Percentiles rank a stretch among this genome's conserved stretches.
Evolutionary conservation across 2,888 invertebrate species (phyloP).

Genomic region (Leistus spinibarbis): DNA sequence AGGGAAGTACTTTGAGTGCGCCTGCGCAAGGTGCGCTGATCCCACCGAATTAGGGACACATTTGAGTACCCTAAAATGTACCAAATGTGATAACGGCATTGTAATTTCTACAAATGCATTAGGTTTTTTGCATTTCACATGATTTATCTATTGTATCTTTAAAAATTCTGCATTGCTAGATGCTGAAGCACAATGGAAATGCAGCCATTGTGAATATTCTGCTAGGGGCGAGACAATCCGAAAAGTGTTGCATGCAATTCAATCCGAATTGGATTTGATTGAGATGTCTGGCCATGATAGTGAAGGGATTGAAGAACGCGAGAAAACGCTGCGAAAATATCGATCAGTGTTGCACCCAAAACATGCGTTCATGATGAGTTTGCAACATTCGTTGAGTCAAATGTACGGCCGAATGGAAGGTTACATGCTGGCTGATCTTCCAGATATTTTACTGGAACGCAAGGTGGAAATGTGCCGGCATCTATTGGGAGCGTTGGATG

Average conservation of each 20-base stretch:
- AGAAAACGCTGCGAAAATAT: constrained; percentile 68
- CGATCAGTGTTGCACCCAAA: constrained; percentile 76
- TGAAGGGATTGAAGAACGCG: constrained; percentile 68
- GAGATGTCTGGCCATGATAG: constrained; percentile 64
- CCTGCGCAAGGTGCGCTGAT: constrained; percentile 76
- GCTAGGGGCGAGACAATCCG: constrained; percentile 66
- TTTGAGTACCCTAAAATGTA: constrained; percentile 79
- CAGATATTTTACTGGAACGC: constrained; percentile 73
- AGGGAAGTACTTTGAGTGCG: constrained; percentile 82
- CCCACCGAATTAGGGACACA: constrained; percentile 81
- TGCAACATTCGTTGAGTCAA: constrained; percentile 74
- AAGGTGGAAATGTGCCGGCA: constrained; percentile 76
- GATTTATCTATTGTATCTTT: neutral
- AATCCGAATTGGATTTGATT: constrained; percentile 69
- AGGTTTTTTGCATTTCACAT: constrained; percentile 58
- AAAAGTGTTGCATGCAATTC: constrained; percentile 68
- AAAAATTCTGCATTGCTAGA: constrained; percentile 56
- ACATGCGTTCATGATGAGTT: constrained; percentile 71
- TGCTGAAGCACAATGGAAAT: constrained; percentile 67
- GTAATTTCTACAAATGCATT: constrained; percentile 69
- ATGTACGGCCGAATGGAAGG: constrained; percentile 79
- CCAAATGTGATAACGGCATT: constrained; percentile 74
- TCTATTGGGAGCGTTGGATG: constrained; percentile 70
- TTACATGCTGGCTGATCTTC: constrained; percentile 72
- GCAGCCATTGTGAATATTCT: constrained; percentile 70